Evolutionary conservation across 2,888 invertebrate species (phyloP), one percentile per base, ranked within the genome.

Genomic region (Mechanitis messenoides): DNA sequence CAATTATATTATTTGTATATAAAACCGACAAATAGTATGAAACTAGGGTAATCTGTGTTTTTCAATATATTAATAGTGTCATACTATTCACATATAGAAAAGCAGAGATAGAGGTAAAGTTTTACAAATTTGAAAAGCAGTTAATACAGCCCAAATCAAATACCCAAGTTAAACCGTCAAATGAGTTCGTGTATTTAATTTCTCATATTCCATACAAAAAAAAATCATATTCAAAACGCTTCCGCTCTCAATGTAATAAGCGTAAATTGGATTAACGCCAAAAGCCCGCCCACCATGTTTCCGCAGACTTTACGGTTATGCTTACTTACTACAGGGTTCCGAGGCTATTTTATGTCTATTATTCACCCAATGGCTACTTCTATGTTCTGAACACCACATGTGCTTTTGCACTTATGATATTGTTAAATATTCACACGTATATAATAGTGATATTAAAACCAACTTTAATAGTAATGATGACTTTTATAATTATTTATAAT

Each of bases 241-340:
- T 54, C 45, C 54, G 53, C 54, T 60, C 56, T 55, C 53, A 56
- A 56, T 42, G 59, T 59, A 61, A 61, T 64, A 68, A 62, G 65
- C 70, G 64, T 70, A 66, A 69, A 64, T 67, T 65, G 70, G 69
- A 69, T 72, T 68, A 71, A 68, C 68, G 68, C 69, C 69, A 67
- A 67, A 59, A 65, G 63, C 61, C 68, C 58, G 59, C 42, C 35
- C 55, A 45, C 33, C 42, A 45, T 54, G 33, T 64, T 69, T 66
- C 60, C 57, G 63, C 64, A 59, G 63, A 69, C 59, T 71, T 72
- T 72, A 72, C 65, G 68, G 72, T 82, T 81, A 83, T 81, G 75
- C 75, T 75, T 79, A 78, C 76, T 80, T 76, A 78, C 77, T 73
- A 75, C 75, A 72, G 68, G 65, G 69, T 71, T 74, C 71, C 72